phyloP scores from a whole-genome alignment of 2,797 vertebrate genomes.

The Argyrosomus regius region DNA sequence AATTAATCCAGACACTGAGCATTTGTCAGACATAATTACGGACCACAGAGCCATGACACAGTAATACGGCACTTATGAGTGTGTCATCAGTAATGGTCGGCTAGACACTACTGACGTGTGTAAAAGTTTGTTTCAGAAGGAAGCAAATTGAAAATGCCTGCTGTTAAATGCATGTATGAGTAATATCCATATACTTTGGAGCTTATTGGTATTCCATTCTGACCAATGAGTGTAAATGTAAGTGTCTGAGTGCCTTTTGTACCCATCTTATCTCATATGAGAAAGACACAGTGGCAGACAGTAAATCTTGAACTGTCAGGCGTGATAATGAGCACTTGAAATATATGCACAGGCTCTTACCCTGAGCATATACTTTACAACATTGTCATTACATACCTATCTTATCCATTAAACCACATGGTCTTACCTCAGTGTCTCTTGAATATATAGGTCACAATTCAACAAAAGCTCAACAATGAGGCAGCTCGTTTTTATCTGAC shows the following conservation, averaged over 20 bases:
- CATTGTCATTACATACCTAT: background rate
- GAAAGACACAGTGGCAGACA: background rate
- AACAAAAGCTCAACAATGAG: background rate
- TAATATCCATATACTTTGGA: too few relatives aligned
- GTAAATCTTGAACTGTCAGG: background rate
- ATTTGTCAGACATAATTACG: constrained; percentile 3
- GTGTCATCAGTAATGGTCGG: background rate
- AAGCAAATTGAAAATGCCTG: background rate
- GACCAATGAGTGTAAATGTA: too few relatives aligned
- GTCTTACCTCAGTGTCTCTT: background rate
- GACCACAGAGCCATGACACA: background rate
- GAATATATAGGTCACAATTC: background rate
- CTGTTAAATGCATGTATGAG: background rate
- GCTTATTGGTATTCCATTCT: background rate
- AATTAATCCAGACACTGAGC: background rate
- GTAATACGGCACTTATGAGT: background rate
- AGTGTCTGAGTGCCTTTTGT: background rate
- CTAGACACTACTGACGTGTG: background rate
- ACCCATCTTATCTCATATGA: too few relatives aligned
- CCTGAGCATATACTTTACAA: constrained; percentile 9
- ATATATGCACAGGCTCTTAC: background rate
- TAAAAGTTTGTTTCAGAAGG: background rate
- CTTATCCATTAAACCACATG: background rate
- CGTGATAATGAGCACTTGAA: background rate
- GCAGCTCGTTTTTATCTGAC: background rate